phyloP scores from a whole-genome alignment of 2,888 invertebrate species.

The Ditylenchus weischeri region DNA sequence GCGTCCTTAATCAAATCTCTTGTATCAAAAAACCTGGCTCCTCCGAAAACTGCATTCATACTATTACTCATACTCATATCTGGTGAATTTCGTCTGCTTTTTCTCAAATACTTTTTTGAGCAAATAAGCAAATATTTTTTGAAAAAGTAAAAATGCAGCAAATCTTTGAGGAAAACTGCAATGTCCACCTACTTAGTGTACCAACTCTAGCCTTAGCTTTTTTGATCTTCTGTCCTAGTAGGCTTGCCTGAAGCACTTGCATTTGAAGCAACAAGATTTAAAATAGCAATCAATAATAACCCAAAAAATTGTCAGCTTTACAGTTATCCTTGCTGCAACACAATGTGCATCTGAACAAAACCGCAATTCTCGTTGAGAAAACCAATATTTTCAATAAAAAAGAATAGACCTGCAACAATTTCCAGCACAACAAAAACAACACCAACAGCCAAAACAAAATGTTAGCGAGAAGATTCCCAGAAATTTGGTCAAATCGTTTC shows the following conservation, averaged over 20 bases:
- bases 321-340: constrained; percentile 19
- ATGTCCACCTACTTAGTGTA: not conserved
- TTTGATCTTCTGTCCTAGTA: constrained; percentile 2
- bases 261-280: not conserved
- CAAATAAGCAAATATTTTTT: too few relatives aligned
- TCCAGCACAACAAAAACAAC: constrained; percentile 54
- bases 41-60: too few relatives aligned
- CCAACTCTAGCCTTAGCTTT: not conserved
- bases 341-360: constrained; percentile 11
- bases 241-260: not conserved
- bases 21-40: not conserved
- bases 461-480: constrained; percentile 51
- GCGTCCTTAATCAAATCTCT: not conserved
- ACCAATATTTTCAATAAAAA: not conserved
- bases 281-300: constrained; percentile 4
- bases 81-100: too few relatives aligned
- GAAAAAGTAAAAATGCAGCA: too few relatives aligned
- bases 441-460: constrained; percentile 56
- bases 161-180: too few relatives aligned
- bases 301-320: constrained; percentile 27
- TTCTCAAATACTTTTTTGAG: too few relatives aligned
- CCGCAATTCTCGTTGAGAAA: too few relatives aligned
- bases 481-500: constrained; percentile 42
- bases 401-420: constrained; percentile 41
- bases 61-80: too few relatives aligned